Base-by-base conservation (phyloP, 2,113 vertebrate genomes). In the Ptychochromis oligacanthus region DNA sequence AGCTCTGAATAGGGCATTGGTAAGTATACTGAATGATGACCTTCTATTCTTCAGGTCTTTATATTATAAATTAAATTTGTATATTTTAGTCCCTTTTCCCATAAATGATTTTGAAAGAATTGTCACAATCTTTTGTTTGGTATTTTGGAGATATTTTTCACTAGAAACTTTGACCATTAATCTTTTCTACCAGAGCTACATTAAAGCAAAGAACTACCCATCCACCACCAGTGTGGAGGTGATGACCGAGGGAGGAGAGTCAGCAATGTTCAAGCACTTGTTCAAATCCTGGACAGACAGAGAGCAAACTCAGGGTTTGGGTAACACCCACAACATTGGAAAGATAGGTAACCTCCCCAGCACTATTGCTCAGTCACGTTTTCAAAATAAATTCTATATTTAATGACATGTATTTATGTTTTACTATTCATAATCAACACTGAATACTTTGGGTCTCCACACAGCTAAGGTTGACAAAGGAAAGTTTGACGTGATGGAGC, bases 121-220 rank as follows among this genome's bases (percentile, higher is more conserved):
- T 52, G 20, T 49, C 15, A 43, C 26, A 43, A 31, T 31, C 26
- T 52, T 72, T 7, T 31, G 28, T 20, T 6, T 28, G 17, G 17
- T 70, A 20, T 70, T 72, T 70, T 54, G 6, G 24, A 72, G 67
- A 34, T 31, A 26, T 54, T 72, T 72, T 72, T 31, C 67, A 72
- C 18, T 54, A 72, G 11, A 72, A 54, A 26, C 26, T 34, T 72
- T 72, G 46, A 34, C 67, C 2, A 0, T 65, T 12, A 20, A 58
- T 70, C 13, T 72, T 81, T 49, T 10, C 75, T 55, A 11, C 31
- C 75, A 98, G 97, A 96, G 96, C 43, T 98, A 96, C 70, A 97
- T 98, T 84, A 97, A 97, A 91, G 97, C 97, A 77, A 98, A 98
- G 76, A 96, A 96, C 24, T 98, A 98, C 79, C 96, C 97, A 17